Conservation (phyloP, 37 sponge, comb jelly and placozoan species). For the Cliona cf. orientalis region DNA sequence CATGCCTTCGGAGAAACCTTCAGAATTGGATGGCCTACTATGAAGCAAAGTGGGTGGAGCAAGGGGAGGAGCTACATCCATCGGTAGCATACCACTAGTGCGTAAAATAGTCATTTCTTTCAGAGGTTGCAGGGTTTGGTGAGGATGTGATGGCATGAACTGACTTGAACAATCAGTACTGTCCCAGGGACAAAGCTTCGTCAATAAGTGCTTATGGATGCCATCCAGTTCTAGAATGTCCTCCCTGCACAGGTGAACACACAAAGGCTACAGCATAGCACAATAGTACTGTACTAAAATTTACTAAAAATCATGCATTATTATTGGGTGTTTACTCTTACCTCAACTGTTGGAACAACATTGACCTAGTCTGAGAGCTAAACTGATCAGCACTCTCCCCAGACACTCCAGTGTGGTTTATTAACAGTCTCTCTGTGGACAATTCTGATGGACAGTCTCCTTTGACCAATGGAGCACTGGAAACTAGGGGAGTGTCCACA, state of each 20-base stretch:
- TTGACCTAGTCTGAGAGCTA: slow-evolving; percentile 16
- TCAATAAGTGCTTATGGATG: slow-evolving; percentile 22
- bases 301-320: not conserved
- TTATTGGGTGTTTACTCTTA: not conserved
- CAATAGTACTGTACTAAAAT: not conserved
- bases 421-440: no score
- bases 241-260: slow-evolving; percentile 11
- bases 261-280: not conserved
- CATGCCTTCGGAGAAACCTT: no score
- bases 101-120: no score
- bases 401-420: not conserved
- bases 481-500: no score
- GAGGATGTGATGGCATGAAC: no score
- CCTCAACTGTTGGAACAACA: slow-evolving; percentile 46
- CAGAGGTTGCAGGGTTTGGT: no score
- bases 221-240: slow-evolving; percentile 60
- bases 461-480: not conserved
- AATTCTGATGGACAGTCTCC: not conserved
- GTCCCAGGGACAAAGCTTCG: no score
- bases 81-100: no score
- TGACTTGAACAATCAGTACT: no score
- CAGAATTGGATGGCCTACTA: no score
- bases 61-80: no score
- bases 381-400: not conserved
- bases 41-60: no score